Evolutionary conservation across 2,888 invertebrate genomes (phyloP), one percentile per base, ranked within the genome.

Genomic region (Pristionchus entomophagus): DNA sequence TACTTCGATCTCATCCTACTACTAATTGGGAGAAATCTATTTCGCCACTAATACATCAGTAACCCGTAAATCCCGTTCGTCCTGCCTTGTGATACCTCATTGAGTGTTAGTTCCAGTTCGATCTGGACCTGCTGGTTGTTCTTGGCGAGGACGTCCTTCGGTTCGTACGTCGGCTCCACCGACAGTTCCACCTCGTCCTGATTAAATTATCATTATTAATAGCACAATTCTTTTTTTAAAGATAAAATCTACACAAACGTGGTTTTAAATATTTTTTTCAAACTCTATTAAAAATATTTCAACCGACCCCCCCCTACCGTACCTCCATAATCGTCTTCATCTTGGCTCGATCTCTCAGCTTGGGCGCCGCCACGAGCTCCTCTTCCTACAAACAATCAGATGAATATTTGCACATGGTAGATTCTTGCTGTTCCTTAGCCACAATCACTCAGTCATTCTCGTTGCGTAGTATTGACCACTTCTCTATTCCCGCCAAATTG

Each of bases 301-400:
- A 45, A 45, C 45, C 45, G 45, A 45, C 8, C 14, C 14, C 45
- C 14, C 6, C 14, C 45, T 10, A 93, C 26, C 91, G 89, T 26
- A 90, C 92, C 56, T 92, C 93, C 91, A 92, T 91, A 82, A 92
- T 91, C 19, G 93, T 92, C 53, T 91, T 87, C 92, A 93, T 93
- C 83, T 93, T 93, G n/a, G 93, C 93, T 19, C 92, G 87, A 82
- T 93, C 91, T 69, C 88, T 90, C 59, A 93, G 80, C 81, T 92
- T 91, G n/a, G 41, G 88, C 87, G 19, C 82, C 56, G 29, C 78
- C 19, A 56, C 87, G 73, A 35, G 49, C 32, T 69, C 51, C 38
- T 51, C 82, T 77, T 80, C 85, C 87, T 84, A 35, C 35, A 73
- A 45, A 29, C 6, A 19, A 32, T n/a, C n/a, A n/a, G n/a, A n/a